A percentile compares a stretch with the other conserved stretches of the same genome.
Conservation (phyloP, 2,888 invertebrate species). For the Cantharis rufa region DNA sequence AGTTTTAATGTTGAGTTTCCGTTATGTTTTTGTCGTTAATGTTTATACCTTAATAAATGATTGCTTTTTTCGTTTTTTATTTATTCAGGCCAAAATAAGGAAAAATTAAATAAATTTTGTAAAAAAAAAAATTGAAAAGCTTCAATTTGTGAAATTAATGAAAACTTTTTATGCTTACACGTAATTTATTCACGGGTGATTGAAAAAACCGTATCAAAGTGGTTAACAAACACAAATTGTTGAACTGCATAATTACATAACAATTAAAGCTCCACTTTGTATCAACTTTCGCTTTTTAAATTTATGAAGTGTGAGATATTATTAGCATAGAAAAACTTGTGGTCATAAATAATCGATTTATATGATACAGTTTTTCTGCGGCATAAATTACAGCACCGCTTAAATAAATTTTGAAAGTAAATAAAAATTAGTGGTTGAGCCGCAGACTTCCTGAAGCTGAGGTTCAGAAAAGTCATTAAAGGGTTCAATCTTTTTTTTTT, state of each 20-base stretch:
- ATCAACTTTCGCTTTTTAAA: background rate
- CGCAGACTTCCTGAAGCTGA: background rate
- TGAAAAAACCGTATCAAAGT: background rate
- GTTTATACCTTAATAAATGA: background rate
- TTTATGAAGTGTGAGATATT: background rate
- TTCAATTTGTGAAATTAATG: background rate
- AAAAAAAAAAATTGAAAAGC: background rate
- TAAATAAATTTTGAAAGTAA: background rate
- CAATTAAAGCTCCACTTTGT: background rate
- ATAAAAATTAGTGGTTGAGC: background rate
- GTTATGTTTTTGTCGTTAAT: background rate
- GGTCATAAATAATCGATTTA: background rate
- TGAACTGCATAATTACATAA: background rate
- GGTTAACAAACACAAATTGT: background rate
- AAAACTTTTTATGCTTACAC: background rate
- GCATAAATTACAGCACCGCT: background rate
- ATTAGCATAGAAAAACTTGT: background rate
- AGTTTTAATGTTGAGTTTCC: background rate
- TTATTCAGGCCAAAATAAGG: background rate
- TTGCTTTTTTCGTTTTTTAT: background rate
- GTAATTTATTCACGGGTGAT: background rate
- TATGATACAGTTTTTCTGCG: background rate
- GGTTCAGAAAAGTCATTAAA: too few species aligned
- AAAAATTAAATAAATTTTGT: background rate
- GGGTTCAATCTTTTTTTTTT: too few species aligned